These are phyloP conservation scores for Bombus consobrinus DNA, from an alignment of 1,140 invertebrate genomes.

Conservation along the genomic window DNA sequence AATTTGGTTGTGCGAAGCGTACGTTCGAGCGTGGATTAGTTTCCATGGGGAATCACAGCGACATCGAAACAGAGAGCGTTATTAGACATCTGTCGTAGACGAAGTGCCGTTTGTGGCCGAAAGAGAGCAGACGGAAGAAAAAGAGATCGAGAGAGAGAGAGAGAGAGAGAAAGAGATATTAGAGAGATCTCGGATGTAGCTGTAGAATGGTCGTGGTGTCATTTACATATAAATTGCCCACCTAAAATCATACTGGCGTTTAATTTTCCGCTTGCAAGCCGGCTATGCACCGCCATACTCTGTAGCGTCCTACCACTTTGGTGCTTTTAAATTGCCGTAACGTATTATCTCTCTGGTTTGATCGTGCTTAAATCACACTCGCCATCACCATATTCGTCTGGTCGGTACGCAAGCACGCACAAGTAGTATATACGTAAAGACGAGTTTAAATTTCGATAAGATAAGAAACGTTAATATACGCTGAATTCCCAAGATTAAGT, in stretches of 20 bases:
- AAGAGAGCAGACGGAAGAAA: not conserved
- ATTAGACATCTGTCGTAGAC: conserved; percentile 59
- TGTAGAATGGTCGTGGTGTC: conserved; percentile 52
- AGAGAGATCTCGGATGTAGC: conserved; percentile 33
- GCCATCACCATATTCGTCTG: not conserved
- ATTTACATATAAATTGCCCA: conserved; percentile 78
- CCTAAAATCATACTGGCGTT: conserved; percentile 77
- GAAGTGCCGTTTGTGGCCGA: not conserved
- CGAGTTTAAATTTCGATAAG: conserved; percentile 25
- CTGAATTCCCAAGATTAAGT: not conserved
- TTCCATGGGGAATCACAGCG: conserved; percentile 20
- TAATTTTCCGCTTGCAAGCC: conserved; percentile 71
- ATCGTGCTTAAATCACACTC: conserved; percentile 68
- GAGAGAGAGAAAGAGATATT: conserved; percentile 9
- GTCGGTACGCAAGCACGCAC: not conserved
- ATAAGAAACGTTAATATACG: conserved; percentile 13
- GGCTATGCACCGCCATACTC: conserved; percentile 1
- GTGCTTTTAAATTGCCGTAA: conserved; percentile 66
- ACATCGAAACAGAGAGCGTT: conserved; percentile 57
- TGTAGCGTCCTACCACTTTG: conserved; percentile 22
- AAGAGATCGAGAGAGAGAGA: not conserved
- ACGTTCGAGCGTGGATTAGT: not conserved
- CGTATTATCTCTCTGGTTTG: conserved; percentile 58
- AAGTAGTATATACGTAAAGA: not conserved
- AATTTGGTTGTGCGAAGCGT: not conserved